Evolutionary conservation across 2,797 vertebrate genomes (phyloP).

Genomic region (Hypotaenidia okinawae): DNA sequence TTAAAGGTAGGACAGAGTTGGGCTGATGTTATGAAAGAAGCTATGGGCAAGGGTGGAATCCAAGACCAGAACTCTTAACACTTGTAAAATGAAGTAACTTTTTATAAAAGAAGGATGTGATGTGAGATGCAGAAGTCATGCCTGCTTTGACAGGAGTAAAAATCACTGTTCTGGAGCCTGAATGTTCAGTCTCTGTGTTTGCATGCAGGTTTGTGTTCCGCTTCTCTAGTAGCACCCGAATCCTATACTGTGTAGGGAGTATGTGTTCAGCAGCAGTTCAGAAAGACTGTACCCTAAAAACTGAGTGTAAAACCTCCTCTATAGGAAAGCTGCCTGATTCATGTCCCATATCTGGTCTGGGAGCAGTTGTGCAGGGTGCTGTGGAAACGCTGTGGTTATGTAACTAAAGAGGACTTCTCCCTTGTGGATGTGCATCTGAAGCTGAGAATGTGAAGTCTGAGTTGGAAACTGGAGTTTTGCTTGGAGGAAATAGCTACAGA

Average conservation of each 20-base stretch:
- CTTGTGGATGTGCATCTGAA: neutral
- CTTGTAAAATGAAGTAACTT: neutral
- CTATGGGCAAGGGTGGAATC: neutral
- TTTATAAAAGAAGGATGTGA: neutral
- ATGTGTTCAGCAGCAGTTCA: neutral
- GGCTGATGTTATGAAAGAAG: neutral
- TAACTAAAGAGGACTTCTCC: slow-evolving; percentile 25
- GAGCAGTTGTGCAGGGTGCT: neutral
- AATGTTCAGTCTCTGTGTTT: neutral
- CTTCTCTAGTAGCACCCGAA: neutral
- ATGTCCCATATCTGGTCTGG: neutral
- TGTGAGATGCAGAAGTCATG: neutral
- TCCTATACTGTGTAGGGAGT: neutral
- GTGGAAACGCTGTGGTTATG: neutral
- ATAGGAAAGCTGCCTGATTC: neutral
- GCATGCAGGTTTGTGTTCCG: neutral
- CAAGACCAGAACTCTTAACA: neutral
- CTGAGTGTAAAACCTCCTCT: neutral
- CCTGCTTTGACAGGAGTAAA: neutral
- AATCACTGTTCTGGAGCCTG: fast-evolving
- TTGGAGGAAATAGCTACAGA: slow-evolving; percentile 3
- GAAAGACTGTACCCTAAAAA: neutral
- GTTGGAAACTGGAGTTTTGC: neutral
- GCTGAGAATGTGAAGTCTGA: neutral
- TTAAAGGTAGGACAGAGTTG: neutral